phyloP scores from a whole-genome alignment of 2,113 vertebrate genomes.

The Setophaga coronata region DNA sequence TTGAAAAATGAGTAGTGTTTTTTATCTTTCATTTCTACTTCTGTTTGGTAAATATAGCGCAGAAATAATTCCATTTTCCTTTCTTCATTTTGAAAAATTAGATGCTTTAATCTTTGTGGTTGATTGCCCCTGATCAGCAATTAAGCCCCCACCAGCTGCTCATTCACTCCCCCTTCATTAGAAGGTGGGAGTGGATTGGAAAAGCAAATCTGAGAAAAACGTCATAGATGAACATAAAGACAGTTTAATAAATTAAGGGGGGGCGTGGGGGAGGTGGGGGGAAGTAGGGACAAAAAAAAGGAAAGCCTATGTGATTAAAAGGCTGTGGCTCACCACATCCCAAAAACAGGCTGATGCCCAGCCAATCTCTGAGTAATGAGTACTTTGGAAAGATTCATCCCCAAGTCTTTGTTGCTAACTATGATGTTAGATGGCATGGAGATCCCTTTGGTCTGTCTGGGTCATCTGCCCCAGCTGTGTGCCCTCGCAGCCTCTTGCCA shows the following conservation, averaged over 20 bases:
- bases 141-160: background rate
- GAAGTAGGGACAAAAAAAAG: background rate
- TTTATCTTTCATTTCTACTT: background rate
- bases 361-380: background rate
- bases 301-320: background rate
- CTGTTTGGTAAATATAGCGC: background rate
- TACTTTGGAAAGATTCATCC: background rate
- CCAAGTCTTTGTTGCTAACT: background rate
- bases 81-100: background rate
- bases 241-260: background rate
- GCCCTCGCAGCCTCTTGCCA: background rate
- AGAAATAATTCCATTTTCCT: background rate
- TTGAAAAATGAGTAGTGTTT: background rate
- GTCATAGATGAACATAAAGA: background rate
- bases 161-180: rapidly evolving
- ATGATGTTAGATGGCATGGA: background rate
- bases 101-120: background rate
- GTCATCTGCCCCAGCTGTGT: background rate
- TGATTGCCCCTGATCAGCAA: background rate
- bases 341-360: background rate
- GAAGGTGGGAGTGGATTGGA: background rate
- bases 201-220: background rate
- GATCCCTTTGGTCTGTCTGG: background rate
- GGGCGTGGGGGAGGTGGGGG: rapidly evolving
- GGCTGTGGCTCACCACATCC: background rate